A percentile compares a stretch with the other conserved stretches of the same genome.
phyloP scores from a whole-genome alignment of 2,888 invertebrate species.

The Lasioglossum marginatum region DNA sequence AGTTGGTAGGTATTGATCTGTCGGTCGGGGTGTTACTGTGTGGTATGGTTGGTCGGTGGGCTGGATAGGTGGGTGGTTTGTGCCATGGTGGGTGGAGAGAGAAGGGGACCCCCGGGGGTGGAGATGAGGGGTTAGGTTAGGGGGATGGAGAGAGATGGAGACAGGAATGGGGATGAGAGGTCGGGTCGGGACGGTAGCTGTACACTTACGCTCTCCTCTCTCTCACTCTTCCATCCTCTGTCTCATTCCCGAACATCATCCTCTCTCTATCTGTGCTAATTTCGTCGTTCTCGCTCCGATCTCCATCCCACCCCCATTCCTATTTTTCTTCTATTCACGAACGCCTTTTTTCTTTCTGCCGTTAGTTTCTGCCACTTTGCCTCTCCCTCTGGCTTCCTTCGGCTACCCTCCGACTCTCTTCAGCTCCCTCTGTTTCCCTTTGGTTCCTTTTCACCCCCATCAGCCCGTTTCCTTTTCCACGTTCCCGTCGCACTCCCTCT shows the following conservation, averaged over 20 bases:
- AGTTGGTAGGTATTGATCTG: conserved; percentile 83
- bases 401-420: background rate
- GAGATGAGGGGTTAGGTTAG: conserved; percentile 65
- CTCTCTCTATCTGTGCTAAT: conserved; percentile 52
- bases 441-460: conserved; percentile 13
- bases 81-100: conserved; percentile 66
- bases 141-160: conserved; percentile 62
- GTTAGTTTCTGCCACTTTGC: conserved; percentile 61
- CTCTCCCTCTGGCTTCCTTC: background rate
- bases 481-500: conserved; percentile 25
- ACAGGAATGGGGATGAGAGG: conserved; percentile 74
- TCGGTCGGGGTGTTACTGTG: conserved; percentile 81
- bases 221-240: conserved; percentile 13
- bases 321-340: conserved; percentile 62
- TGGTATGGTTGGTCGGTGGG: conserved; percentile 80
- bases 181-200: conserved; percentile 73
- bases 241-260: conserved; percentile 32
- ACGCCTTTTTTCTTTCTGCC: conserved; percentile 53
- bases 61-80: conserved; percentile 74
- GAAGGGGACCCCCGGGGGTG: conserved; percentile 48
- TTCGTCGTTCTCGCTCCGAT: conserved; percentile 35
- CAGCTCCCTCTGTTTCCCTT: background rate
- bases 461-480: conserved; percentile 31
- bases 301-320: conserved; percentile 28
- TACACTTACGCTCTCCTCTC: conserved; percentile 60